Evolutionary conservation across 2,888 invertebrate species (phyloP).

Genomic region (Hoplodrina blanda): DNA sequence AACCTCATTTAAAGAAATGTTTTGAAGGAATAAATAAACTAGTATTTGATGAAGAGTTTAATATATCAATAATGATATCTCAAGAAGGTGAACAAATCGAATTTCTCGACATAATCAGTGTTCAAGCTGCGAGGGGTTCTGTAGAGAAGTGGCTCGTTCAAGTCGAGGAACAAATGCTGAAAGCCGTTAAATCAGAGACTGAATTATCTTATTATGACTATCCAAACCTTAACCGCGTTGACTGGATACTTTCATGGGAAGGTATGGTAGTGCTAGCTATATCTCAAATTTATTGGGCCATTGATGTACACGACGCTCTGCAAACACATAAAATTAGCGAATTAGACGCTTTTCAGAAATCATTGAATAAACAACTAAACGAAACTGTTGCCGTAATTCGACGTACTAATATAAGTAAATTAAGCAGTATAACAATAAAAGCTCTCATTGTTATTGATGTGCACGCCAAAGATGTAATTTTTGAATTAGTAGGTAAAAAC

Average conservation of each 20-base stretch:
- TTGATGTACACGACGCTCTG: slow-evolving; percentile 93
- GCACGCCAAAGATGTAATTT: slow-evolving; percentile 95
- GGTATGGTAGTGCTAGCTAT: slow-evolving; percentile 95
- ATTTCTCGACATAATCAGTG: slow-evolving; percentile 91
- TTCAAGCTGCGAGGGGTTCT: slow-evolving; percentile 94
- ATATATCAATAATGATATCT: slow-evolving; percentile 95
- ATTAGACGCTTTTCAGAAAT: slow-evolving; percentile 89
- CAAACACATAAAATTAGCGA: slow-evolving; percentile 89
- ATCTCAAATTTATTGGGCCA: slow-evolving; percentile 96
- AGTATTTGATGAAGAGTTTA: slow-evolving; percentile 92
- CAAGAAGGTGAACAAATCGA: slow-evolving; percentile 94
- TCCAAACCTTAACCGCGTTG: slow-evolving; percentile 88
- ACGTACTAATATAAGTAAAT: slow-evolving; percentile 92
- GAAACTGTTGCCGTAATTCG: slow-evolving; percentile 94
- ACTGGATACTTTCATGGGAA: slow-evolving; percentile 95
- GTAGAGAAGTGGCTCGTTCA: slow-evolving; percentile 96
- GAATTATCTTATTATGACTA: slow-evolving; percentile 92
- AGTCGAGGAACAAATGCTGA: slow-evolving; percentile 95
- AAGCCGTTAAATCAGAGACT: slow-evolving; percentile 93
- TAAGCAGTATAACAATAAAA: slow-evolving; percentile 94
- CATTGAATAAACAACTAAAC: slow-evolving; percentile 92
- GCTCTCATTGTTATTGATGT: slow-evolving; percentile 96
- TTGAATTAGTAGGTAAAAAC: slow-evolving; percentile 91
- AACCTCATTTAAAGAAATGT: slow-evolving; percentile 96
- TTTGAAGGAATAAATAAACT: slow-evolving; percentile 96